Evolutionary conservation across 2,113 vertebrate species (phyloP), one percentile per base, ranked within the genome.

Genomic region (Ranitomeya variabilis): DNA sequence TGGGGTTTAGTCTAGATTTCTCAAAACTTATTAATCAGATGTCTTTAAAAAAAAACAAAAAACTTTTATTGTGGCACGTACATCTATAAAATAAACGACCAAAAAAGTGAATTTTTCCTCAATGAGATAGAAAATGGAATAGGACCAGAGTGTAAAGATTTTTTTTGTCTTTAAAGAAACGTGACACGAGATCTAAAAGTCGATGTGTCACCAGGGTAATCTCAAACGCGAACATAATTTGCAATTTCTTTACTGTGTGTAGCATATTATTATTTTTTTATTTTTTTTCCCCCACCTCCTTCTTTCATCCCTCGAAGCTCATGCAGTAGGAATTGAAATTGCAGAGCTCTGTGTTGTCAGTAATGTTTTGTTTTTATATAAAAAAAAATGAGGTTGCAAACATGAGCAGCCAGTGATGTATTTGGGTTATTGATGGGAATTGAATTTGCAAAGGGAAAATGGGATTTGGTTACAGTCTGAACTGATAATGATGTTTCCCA

Each of bases 371-470:
- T 93, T 92, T 94, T 91, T 90, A 91, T 90, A 91, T 94, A 80
- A 31, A 94, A 45, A 31, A 93, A 94, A 94, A 92, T 94, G 91
- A 92, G 90, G 91, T 93, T 92, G 92, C 92, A 93, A 94, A 92
- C 92, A 91, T 31, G 92, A 94, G 90, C 92, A 92, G 93, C 92
- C 90, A 81, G 90, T 96, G 95, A 95, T 95, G 85, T 93, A 95
- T 94, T 82, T 90, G 92, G 89, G 89, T 93, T 92, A 92, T 95
- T 94, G 94, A 96, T 95, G 95, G 92, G 93, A 95, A 95, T 92
- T 92, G 94, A 95, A 95, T 95, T 95, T 95, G 93, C 94, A 91
- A 93, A 94, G 95, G 94, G 95, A 95, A 95, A 96, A 97, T 96
- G 94, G 95, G 95, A 97, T 96, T 96, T 95, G 93, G 92, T 95